phyloP scores from a whole-genome alignment of 2,797 vertebrate species.

The Sparus aurata region DNA sequence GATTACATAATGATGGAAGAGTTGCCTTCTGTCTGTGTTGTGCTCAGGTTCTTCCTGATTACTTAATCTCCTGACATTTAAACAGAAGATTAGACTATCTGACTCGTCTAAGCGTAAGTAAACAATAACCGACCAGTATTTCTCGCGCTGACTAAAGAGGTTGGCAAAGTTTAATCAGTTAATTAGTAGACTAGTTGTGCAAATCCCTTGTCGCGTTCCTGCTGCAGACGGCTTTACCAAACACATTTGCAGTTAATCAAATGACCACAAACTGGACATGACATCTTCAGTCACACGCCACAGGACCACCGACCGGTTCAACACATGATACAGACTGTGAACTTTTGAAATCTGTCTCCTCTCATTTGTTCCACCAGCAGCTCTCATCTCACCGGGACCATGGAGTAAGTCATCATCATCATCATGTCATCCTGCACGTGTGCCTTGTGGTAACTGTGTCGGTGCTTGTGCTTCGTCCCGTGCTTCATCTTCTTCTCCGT shows the following conservation, averaged over 20 bases:
- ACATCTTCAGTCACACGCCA: not conserved
- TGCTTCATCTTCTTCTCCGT: conserved; percentile 62
- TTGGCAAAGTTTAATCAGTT: too few relatives aligned
- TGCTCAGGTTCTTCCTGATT: too few relatives aligned
- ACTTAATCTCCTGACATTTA: too few relatives aligned
- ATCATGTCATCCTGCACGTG: conserved; percentile 90
- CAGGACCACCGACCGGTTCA: accelerated
- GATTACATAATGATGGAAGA: not conserved
- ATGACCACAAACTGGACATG: too few relatives aligned
- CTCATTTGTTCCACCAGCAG: not conserved
- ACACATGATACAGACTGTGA: not conserved
- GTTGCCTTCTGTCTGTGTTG: too few relatives aligned
- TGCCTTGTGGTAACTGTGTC: conserved; percentile 73
- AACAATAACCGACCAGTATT: too few relatives aligned
- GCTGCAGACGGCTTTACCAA: not conserved
- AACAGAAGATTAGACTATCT: too few relatives aligned
- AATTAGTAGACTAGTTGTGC: too few relatives aligned
- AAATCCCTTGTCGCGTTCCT: not conserved
- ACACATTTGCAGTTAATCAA: not conserved
- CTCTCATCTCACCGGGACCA: conserved; percentile 93
- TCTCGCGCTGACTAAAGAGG: too few relatives aligned
- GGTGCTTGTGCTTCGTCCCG: conserved; percentile 68
- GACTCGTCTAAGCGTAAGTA: too few relatives aligned
- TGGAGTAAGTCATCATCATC: conserved; percentile 97
- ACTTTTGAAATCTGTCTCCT: not conserved